These are phyloP conservation scores for Dendrophyllia cribrosa DNA, from an alignment of 64 coral and sea anemone genomes.

Conservation along the genomic window DNA sequence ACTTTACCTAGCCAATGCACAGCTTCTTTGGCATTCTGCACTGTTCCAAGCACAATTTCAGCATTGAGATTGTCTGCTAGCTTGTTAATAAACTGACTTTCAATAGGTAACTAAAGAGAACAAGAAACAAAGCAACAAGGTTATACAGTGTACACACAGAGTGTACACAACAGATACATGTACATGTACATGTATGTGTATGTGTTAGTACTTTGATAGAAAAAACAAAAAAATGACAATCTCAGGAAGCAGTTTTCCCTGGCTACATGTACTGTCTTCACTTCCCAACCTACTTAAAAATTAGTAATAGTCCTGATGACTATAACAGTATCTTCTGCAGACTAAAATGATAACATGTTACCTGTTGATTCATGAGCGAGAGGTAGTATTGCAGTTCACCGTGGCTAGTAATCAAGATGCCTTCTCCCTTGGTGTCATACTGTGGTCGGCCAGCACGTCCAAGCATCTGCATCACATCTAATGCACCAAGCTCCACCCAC, in stretches of 20 bases:
- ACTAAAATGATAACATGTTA: not conserved
- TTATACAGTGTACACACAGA: too few species aligned
- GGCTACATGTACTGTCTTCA: too few species aligned
- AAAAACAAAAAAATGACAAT: too few species aligned
- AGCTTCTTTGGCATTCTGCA: constrained; percentile 98
- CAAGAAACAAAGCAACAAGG: not conserved
- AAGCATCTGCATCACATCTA: constrained; percentile 98
- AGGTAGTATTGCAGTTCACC: constrained; percentile 98
- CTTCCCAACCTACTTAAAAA: too few species aligned
- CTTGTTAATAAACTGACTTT: constrained; percentile 98
- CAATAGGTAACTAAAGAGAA: constrained; percentile 81
- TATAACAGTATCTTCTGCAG: not conserved
- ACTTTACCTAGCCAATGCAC: constrained; percentile 92
- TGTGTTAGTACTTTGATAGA: too few species aligned
- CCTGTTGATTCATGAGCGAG: constrained; percentile 99
- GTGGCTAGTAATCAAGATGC: constrained; percentile 96
- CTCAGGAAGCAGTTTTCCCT: too few species aligned
- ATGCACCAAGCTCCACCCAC: constrained; percentile 96
- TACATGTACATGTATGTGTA: too few species aligned
- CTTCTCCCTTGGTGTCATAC: constrained; percentile 98
- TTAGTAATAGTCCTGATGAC: too few species aligned
- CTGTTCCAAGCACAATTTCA: constrained; percentile 96
- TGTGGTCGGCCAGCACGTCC: constrained; percentile 98
- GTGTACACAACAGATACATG: too few species aligned
- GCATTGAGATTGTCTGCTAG: constrained; percentile 98